phyloP scores from a whole-genome alignment of 35 echinoderm and acorn worm genomes.

The Acanthaster planci region DNA sequence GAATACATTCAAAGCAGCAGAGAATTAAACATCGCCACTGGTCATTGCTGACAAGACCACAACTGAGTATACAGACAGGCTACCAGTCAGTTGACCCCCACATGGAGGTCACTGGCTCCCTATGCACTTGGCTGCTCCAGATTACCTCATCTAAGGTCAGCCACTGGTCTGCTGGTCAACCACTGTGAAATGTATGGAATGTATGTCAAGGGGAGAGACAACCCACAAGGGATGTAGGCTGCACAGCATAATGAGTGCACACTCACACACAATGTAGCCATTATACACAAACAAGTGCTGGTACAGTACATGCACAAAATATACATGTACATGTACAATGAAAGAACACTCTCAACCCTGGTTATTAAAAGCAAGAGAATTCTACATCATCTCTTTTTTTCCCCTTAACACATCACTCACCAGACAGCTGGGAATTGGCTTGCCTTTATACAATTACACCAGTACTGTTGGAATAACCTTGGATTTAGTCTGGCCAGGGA shows the following conservation, averaged over 20 bases:
- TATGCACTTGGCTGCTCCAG: constrained; percentile 27
- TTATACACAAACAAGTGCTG: too few relatives aligned
- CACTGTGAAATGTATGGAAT: constrained; percentile 31
- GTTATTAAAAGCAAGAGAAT: too few relatives aligned
- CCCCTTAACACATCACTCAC: not conserved
- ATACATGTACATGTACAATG: not conserved
- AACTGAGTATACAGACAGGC: not conserved
- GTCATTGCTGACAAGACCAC: not conserved
- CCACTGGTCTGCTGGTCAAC: constrained; percentile 1
- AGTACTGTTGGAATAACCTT: constrained; percentile 4
- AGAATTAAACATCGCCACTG: not conserved
- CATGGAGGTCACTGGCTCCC: not conserved
- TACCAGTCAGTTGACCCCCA: constrained; percentile 2
- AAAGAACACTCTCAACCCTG: not conserved
- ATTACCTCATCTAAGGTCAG: constrained; percentile 28
- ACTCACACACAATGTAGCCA: too few relatives aligned
- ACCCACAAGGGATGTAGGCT: not conserved
- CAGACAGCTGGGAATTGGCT: not conserved
- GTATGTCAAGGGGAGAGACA: constrained; percentile 22
- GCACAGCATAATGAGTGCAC: not conserved
- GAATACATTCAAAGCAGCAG: too few relatives aligned
- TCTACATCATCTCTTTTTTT: too few relatives aligned
- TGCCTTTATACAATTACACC: constrained; percentile 3
- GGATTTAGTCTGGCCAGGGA: not conserved
- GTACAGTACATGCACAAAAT: not conserved